These are phyloP conservation scores for Mythimna lalbum DNA, from an alignment of 2,888 invertebrate species.

Conservation along the genomic window DNA sequence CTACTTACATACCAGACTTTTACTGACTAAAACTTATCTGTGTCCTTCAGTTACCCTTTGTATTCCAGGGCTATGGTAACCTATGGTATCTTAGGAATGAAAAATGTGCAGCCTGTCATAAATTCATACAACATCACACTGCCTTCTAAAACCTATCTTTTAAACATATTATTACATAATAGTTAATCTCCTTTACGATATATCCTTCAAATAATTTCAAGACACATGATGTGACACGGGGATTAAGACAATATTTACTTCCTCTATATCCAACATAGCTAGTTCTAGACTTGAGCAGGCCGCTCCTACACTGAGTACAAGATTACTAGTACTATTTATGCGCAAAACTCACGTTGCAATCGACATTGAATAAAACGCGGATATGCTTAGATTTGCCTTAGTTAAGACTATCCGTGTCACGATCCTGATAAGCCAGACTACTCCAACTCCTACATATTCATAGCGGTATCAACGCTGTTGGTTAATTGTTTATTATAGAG, in stretches of 20 bases:
- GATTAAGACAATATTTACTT: background rate
- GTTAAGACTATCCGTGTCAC: slow-evolving; percentile 37
- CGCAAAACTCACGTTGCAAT: slow-evolving; percentile 10
- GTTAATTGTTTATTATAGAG: slow-evolving; percentile 53
- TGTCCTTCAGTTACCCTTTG: too few species aligned
- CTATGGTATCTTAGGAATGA: too few species aligned
- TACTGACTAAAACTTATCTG: too few species aligned
- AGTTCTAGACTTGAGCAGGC: background rate
- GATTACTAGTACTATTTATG: background rate
- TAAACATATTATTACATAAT: too few species aligned
- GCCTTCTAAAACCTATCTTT: too few species aligned
- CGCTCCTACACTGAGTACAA: background rate
- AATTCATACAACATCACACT: too few species aligned
- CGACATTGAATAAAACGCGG: slow-evolving; percentile 32
- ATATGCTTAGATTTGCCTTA: slow-evolving; percentile 22
- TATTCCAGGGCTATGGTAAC: too few species aligned
- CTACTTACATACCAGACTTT: too few species aligned
- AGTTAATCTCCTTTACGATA: too few species aligned
- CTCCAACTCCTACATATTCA: slow-evolving; percentile 36
- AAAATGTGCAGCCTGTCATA: too few species aligned
- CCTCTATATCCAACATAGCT: background rate
- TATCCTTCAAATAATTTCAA: background rate
- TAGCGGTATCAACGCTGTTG: slow-evolving; percentile 36
- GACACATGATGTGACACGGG: background rate
- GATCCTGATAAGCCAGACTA: slow-evolving; percentile 25